Percentiles rank a stretch among this genome's conserved stretches.
Conservation (phyloP, 2,888 invertebrate genomes). For the Lissocephala sabroskyi region DNA sequence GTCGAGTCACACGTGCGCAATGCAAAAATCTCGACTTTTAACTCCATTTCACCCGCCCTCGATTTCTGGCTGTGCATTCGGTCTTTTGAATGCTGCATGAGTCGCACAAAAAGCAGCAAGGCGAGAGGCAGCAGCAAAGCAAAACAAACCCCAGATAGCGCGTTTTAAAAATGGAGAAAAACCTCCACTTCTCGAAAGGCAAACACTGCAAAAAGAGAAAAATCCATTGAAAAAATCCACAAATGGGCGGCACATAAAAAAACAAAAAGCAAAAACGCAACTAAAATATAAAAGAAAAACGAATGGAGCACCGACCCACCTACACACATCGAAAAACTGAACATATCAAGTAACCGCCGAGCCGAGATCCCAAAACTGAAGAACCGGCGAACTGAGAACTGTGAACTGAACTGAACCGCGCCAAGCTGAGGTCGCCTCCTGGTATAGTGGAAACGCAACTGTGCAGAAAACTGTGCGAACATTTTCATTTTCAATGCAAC, state of each 20-base stretch:
- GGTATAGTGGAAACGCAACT: constrained; percentile 64
- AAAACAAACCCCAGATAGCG: constrained; percentile 1
- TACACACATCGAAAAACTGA: too few relatives aligned
- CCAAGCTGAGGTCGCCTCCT: too few relatives aligned
- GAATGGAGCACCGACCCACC: too few relatives aligned
- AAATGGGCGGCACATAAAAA: constrained; percentile 1
- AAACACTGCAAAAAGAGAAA: constrained; percentile 12
- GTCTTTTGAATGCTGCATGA: constrained; percentile 55
- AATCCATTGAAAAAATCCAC: constrained; percentile 1
- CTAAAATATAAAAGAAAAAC: neutral
- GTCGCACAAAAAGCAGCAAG: constrained; percentile 53
- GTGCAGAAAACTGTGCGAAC: constrained; percentile 67
- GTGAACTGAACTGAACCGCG: constrained; percentile 36
- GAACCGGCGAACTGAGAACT: too few relatives aligned
- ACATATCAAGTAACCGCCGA: constrained; percentile 65
- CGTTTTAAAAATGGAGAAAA: neutral
- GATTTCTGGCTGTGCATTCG: constrained; percentile 3
- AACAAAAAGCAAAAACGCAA: constrained; percentile 14
- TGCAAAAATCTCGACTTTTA: constrained; percentile 50
- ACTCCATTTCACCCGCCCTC: constrained; percentile 22
- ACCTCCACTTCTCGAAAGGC: too few relatives aligned
- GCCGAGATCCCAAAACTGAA: constrained; percentile 42
- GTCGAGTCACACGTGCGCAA: neutral
- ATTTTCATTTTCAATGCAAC: constrained; percentile 65
- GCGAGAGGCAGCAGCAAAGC: constrained; percentile 47